Base-by-base conservation (phyloP, 2,797 vertebrate genomes). In the Channallabes apus region DNA sequence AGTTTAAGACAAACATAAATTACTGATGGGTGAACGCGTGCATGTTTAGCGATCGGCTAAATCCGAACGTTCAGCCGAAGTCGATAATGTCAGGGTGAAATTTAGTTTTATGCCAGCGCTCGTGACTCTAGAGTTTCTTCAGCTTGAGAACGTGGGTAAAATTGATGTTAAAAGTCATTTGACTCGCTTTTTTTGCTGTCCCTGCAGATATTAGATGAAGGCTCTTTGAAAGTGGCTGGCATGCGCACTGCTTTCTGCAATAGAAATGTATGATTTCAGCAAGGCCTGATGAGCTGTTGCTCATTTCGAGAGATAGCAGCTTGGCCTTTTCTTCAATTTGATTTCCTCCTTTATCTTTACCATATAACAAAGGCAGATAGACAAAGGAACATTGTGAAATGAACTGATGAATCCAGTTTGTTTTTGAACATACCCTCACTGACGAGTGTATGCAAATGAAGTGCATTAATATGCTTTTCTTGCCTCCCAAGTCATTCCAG, bases 291-390 rank as follows among this genome's bases (percentile, higher is more conserved):
- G 94, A 95, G 94, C 94, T 94, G 94, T 94, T 94, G 94, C 94
- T 95, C 94, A 95, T 96, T 95, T 95, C 92, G 92, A 91, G 93
- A 96, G 95, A 95, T 95, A 94, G 94, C 94, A 93, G 94, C 94
- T 93, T 91, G 94, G 93, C 94, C 94, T 94, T 96, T 95, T 95
- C 94, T 93, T 94, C 93, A 94, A 94, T 95, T 95, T 94, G 93
- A 95, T 95, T 94, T 93, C 93, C 91, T 93, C 92, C 93, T 94
- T 95, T 95, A 95, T 95, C 95, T 96, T 94, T 94, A 94, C 93
- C 93, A 94, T 95, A 94, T 94, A 94, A 95, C 94, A 95, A 96
- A 95, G 94, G 93, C 94, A 94, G 94, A 95, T 93, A 95, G 95
- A 95, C 94, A 95, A 95, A 95, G 92, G 94, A 95, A 94, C 95